Evolutionary conservation across 2,113 vertebrate genomes (phyloP).

Genomic region (Sorex fumeus): DNA sequence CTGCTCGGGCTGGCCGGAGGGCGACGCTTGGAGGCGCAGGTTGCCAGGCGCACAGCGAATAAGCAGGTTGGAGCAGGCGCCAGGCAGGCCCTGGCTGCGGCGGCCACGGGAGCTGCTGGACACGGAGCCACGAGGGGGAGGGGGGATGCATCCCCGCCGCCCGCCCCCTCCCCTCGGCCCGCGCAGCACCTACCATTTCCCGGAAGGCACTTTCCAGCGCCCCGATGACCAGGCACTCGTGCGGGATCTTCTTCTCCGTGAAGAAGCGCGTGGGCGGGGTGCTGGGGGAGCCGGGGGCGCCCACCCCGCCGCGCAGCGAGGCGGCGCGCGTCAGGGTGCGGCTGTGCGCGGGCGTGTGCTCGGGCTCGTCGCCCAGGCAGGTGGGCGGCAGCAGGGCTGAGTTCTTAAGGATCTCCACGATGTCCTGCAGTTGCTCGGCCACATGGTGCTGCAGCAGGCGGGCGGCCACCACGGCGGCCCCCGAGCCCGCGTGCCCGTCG

Average conservation of each 20-base stretch:
- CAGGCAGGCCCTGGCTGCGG: too few species aligned
- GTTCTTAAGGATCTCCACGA: conserved; percentile 94
- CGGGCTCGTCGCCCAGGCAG: conserved; percentile 94
- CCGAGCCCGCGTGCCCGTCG: conserved; percentile 97
- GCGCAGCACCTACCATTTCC: conserved; percentile 94
- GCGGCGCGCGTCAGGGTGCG: conserved; percentile 94
- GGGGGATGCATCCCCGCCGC: too few species aligned
- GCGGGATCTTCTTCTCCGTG: conserved; percentile 97
- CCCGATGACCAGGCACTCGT: conserved; percentile 96
- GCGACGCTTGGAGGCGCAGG: too few species aligned
- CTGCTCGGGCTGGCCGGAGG: too few species aligned
- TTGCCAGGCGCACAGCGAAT: too few species aligned
- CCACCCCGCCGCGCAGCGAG: conserved; percentile 93
- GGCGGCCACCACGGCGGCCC: conserved; percentile 95
- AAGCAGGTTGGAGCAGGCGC: too few species aligned
- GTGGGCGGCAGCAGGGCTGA: conserved; percentile 91
- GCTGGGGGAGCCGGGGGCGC: conserved; percentile 94
- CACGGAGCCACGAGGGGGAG: too few species aligned
- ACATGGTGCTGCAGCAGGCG: conserved; percentile 95
- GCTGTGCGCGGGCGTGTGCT: conserved; percentile 87
- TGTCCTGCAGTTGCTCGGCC: conserved; percentile 95
- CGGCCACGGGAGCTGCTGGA: too few species aligned
- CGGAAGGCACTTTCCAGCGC: conserved; percentile 98
- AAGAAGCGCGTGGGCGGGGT: conserved; percentile 95
- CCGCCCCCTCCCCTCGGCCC: accelerated